Conservation (phyloP, 2,888 invertebrate genomes). For the Sinohyriopsis cumingii region DNA sequence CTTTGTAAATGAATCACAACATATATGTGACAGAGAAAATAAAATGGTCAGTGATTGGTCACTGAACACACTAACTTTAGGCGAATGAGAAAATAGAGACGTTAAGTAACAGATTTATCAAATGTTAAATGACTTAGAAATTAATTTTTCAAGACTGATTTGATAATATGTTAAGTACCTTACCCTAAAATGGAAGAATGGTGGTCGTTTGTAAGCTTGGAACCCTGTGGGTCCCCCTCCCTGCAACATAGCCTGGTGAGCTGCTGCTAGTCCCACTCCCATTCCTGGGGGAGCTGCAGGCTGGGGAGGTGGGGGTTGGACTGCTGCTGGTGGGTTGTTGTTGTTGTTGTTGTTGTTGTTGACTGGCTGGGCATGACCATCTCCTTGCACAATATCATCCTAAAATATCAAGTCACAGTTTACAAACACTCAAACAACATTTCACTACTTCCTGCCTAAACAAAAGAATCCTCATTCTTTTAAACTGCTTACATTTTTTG, state of each 20-base stretch:
- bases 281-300: constrained; percentile 33
- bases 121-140: no score
- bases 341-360: constrained; percentile 3
- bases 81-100: no score
- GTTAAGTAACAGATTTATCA: no score
- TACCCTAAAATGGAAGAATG: constrained; percentile 57
- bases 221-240: constrained; percentile 85
- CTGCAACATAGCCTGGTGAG: constrained; percentile 78
- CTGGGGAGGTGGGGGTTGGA: constrained; percentile 19
- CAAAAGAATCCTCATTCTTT: no score
- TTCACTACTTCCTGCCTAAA: not conserved
- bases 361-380: constrained; percentile 21
- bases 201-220: constrained; percentile 88
- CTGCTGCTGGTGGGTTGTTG: constrained; percentile 16
- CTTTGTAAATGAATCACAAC: no score
- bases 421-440: not conserved
- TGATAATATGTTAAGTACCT: constrained; percentile 9
- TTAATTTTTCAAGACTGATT: not conserved
- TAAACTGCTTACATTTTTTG: no score
- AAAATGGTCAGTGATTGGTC: no score
- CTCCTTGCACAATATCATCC: constrained; percentile 59
- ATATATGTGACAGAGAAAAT: no score
- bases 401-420: constrained; percentile 18
- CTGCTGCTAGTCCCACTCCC: constrained; percentile 57
- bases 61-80: no score